Conservation (phyloP, 2,797 vertebrate genomes). For the Melanitta fusca region DNA sequence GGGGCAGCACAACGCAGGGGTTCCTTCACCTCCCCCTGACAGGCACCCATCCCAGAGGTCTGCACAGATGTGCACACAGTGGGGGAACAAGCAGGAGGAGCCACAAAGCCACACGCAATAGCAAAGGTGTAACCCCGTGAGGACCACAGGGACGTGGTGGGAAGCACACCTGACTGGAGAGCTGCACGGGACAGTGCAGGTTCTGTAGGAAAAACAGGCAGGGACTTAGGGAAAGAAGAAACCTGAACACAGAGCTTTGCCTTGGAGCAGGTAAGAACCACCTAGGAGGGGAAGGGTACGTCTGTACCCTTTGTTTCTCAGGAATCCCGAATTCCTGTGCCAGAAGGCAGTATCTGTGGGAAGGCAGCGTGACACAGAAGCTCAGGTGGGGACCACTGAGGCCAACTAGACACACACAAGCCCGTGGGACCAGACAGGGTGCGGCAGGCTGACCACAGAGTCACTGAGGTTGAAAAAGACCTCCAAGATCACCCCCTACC, state of each 20-base stretch:
- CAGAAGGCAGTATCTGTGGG: background rate
- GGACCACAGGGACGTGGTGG: fast-evolving
- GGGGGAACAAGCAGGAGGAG: background rate
- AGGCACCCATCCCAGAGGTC: fast-evolving
- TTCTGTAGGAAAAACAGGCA: background rate
- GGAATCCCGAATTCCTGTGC: background rate
- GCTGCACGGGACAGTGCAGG: fast-evolving
- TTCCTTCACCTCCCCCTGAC: background rate
- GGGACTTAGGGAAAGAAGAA: background rate
- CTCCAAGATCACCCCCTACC: no score
- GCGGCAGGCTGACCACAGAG: no score
- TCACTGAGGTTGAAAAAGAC: no score
- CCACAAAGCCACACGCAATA: fast-evolving
- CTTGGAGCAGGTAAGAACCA: background rate
- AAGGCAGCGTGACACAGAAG: background rate
- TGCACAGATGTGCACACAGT: fast-evolving
- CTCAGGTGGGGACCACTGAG: background rate
- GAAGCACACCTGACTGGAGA: fast-evolving
- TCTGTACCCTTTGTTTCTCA: background rate
- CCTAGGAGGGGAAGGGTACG: fast-evolving
- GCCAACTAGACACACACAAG: fast-evolving
- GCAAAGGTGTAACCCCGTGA: fast-evolving
- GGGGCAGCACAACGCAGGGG: fast-evolving
- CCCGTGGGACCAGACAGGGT: background rate
- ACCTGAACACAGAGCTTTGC: background rate